Evolutionary conservation across 2,888 invertebrate genomes (phyloP), one percentile per base, ranked within the genome.

Genomic region (Trissolcus japonicus): DNA sequence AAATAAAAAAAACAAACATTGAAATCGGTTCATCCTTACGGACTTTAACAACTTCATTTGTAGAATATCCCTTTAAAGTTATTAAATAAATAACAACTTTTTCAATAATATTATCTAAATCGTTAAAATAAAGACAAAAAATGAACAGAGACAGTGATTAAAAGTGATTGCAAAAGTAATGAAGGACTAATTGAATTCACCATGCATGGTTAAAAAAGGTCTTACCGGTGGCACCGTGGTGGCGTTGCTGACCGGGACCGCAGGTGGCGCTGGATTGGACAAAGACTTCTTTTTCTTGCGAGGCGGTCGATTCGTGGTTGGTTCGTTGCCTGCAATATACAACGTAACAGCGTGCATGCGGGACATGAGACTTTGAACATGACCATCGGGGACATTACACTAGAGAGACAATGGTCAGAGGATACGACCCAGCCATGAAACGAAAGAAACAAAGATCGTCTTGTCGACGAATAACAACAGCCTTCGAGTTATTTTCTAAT

Each of bases 281-380:
- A 82, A 85, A 35, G 89, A 90, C 86, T 91, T 91, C 90, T 91
- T 91, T 88, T 91, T 92, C 90, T 92, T 92, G 88, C 91, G 90
- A 25, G 90, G 88, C 14, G 90, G 90, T 79, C 91, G 90, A 85
- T 84, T 90, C 60, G 87, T 80, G 71, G 25, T 72, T 51, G 54
- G 62, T 56, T 66, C 73, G 35, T 67, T 80, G 83, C 84, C 60
- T 75, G 67, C 66, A 71, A 75, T 61, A 66, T 54, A 54, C 73
- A 65, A 71, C 25, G 54, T 48, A 72, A 55, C 48, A 60, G 51
- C 55, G 51, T 62, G 66, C 66, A 65, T 65, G 69, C 61, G 17
- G 40, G 55, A 17, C 16, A 40, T 35, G 56, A 56, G 35, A 56
- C 17, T 35, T 51, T 51, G 51, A 19, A 51, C 19, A 51, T 51